Evolutionary conservation across 2,113 vertebrate species (phyloP).

Genomic region (Phoenicopterus ruber): DNA sequence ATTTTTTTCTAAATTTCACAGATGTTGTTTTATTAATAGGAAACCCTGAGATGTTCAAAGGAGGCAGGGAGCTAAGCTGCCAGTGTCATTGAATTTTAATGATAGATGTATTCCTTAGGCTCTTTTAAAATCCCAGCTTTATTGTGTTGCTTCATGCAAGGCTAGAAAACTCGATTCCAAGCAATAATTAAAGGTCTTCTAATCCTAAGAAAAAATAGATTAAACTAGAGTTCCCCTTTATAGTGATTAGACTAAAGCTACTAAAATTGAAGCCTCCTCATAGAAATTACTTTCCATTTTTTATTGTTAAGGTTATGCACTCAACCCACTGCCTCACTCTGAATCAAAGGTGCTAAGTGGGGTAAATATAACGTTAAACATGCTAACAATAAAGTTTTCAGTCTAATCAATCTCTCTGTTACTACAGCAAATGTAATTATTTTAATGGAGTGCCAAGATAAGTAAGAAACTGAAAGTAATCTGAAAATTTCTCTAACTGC

Average conservation of each 20-base stretch:
- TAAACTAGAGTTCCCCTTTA: background rate
- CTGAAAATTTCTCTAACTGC: constrained; percentile 61
- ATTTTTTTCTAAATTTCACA: background rate
- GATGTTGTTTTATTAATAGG: background rate
- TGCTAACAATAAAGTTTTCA: constrained; percentile 45
- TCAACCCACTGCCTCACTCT: background rate
- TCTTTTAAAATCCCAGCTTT: constrained; percentile 56
- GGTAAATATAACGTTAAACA: constrained; percentile 51
- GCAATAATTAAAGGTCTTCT: constrained; percentile 17
- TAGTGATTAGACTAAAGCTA: background rate
- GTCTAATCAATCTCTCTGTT: constrained; percentile 70
- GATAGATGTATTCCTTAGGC: background rate
- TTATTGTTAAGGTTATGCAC: background rate
- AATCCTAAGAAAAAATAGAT: background rate
- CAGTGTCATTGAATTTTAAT: constrained; percentile 37
- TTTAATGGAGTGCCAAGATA: constrained; percentile 65
- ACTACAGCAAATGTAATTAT: constrained; percentile 41
- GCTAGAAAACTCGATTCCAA: constrained; percentile 25
- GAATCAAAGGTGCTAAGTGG: constrained; percentile 43
- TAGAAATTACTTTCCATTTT: background rate
- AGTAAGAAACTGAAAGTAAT: constrained; percentile 75
- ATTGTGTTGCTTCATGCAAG: constrained; percentile 16
- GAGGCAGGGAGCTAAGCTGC: background rate
- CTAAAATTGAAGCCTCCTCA: background rate
- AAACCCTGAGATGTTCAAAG: background rate